phyloP scores from a whole-genome alignment of 2,797 vertebrate species.

The Myripristis jacobus region DNA sequence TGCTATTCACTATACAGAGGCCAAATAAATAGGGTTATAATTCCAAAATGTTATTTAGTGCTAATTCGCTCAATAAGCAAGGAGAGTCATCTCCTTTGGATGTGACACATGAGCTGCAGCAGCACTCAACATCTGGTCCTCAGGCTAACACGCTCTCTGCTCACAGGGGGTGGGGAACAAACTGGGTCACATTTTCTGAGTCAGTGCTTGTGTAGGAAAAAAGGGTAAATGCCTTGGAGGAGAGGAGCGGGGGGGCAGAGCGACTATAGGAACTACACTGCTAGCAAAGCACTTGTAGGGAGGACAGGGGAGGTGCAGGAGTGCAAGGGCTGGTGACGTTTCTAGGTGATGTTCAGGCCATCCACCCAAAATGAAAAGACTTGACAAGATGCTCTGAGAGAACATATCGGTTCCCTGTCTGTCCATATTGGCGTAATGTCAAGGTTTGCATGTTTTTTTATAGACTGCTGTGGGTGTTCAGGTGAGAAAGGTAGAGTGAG shows the following conservation, averaged over 20 bases:
- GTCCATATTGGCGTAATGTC: slow-evolving; percentile 10
- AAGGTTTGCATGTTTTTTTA: slow-evolving; percentile 39
- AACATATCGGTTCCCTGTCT: neutral
- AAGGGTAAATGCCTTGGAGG: slow-evolving; percentile 49
- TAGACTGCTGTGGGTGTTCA: slow-evolving; percentile 31
- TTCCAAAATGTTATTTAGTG: slow-evolving; percentile 36
- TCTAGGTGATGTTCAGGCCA: slow-evolving; percentile 18
- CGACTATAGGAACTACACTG: slow-evolving; percentile 26
- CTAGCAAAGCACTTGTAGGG: neutral
- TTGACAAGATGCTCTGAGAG: neutral
- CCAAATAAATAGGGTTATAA: no score
- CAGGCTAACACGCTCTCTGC: slow-evolving; percentile 43
- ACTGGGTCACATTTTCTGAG: slow-evolving; percentile 76
- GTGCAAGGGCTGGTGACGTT: slow-evolving; percentile 14
- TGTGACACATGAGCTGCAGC: slow-evolving; percentile 43
- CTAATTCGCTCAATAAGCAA: slow-evolving; percentile 38
- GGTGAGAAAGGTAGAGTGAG: slow-evolving; percentile 52
- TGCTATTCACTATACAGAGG: no score
- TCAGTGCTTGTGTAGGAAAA: slow-evolving; percentile 62
- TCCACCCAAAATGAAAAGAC: neutral
- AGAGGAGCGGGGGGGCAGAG: slow-evolving; percentile 23
- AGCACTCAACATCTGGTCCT: slow-evolving; percentile 59
- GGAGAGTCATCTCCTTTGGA: slow-evolving; percentile 15
- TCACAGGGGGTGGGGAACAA: slow-evolving; percentile 63
- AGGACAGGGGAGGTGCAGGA: slow-evolving; percentile 3